A percentile compares a stretch with the other conserved stretches of the same genome.
Conservation (phyloP, 2,797 vertebrate species). For the Scyliorhinus canicula region DNA sequence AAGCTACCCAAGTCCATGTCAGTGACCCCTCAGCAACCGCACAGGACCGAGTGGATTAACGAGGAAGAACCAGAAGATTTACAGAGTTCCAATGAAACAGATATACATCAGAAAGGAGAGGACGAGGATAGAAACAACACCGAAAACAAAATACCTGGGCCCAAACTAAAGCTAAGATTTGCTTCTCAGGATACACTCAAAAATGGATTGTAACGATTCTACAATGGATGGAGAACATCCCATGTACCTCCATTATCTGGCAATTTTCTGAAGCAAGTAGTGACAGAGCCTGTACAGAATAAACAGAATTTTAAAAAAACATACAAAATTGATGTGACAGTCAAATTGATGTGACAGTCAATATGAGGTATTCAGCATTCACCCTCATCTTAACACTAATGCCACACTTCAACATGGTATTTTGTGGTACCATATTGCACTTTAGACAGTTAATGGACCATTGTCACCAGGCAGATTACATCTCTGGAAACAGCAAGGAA, state of each 20-base stretch:
- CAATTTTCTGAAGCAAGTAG: background rate
- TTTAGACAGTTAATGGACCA: background rate
- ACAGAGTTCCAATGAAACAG: background rate
- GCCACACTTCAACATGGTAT: no score
- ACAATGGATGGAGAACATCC: background rate
- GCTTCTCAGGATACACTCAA: background rate
- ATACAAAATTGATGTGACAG: background rate
- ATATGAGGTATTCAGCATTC: background rate
- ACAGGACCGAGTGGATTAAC: slow-evolving; percentile 15
- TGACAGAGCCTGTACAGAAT: background rate
- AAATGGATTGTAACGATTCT: background rate
- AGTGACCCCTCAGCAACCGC: background rate
- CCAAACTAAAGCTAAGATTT: slow-evolving; percentile 19
- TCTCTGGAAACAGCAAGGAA: background rate
- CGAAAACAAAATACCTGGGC: background rate
- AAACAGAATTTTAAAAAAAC: background rate
- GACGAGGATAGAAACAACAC: no score
- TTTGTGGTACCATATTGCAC: background rate
- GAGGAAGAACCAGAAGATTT: background rate
- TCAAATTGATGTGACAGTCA: background rate
- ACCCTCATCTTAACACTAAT: background rate
- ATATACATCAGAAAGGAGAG: background rate
- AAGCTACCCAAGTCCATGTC: slow-evolving; percentile 26
- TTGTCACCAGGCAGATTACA: background rate
- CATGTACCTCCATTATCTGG: background rate